Conservation (phyloP, 1,140 invertebrate genomes). For the Megathymus violae region DNA sequence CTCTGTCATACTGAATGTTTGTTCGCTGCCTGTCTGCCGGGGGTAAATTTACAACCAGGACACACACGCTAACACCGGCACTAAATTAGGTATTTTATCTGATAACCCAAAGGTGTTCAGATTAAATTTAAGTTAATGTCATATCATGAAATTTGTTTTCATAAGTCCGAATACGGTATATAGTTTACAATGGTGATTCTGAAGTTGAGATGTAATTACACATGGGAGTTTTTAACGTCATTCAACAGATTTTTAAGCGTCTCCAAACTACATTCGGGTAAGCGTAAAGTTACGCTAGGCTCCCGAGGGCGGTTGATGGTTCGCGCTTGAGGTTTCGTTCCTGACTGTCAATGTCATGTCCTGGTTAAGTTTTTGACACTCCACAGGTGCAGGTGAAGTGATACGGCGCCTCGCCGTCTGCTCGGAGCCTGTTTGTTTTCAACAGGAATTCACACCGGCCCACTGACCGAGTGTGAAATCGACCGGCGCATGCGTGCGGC, state of each 20-base stretch:
- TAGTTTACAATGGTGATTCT: too few relatives aligned
- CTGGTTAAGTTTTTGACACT: conserved; percentile 37
- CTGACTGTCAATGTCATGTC: conserved; percentile 23
- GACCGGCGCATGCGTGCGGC: conserved; percentile 67
- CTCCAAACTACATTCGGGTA: not conserved
- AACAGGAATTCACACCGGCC: conserved; percentile 57
- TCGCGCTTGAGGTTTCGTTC: too few relatives aligned
- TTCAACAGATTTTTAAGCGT: not conserved
- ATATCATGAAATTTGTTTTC: not conserved
- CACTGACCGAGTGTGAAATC: conserved; percentile 75
- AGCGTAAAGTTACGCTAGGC: conserved; percentile 1
- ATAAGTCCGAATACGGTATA: not conserved
- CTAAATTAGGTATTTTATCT: too few relatives aligned
- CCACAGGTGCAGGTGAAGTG: conserved; percentile 62
- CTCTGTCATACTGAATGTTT: too few relatives aligned
- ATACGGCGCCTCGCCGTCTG: conserved; percentile 67
- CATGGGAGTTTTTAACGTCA: conserved; percentile 1
- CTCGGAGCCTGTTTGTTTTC: conserved; percentile 71
- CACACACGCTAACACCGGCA: too few relatives aligned
- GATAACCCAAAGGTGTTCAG: too few relatives aligned
- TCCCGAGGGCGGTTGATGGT: not conserved
- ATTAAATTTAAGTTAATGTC: too few relatives aligned
- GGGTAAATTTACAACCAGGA: too few relatives aligned
- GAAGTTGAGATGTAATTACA: not conserved
- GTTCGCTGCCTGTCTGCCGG: too few relatives aligned